Conservation (phyloP, 1,140 invertebrate species). For the Pectinophora gossypiella region DNA sequence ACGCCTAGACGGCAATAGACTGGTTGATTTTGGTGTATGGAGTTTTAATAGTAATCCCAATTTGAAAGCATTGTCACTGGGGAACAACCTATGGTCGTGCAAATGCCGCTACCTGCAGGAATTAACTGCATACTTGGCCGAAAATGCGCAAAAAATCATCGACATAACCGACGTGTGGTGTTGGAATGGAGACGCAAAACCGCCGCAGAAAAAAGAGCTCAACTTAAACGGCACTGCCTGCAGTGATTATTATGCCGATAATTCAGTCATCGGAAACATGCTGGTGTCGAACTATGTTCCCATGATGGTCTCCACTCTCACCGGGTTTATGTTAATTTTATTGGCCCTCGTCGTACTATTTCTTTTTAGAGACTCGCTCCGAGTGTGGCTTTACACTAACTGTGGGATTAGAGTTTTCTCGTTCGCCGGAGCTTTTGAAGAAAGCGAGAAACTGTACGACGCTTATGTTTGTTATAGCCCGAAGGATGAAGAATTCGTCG, state of each 20-base stretch:
- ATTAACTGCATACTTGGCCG: slow-evolving; percentile 87
- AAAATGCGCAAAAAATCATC: slow-evolving; percentile 86
- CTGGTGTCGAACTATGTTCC: slow-evolving; percentile 90
- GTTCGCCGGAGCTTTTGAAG: slow-evolving; percentile 78
- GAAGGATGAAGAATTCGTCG: slow-evolving; percentile 93
- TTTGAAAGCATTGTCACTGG: slow-evolving; percentile 83
- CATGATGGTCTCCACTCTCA: slow-evolving; percentile 87
- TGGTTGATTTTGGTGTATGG: slow-evolving; percentile 90
- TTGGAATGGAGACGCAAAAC: slow-evolving; percentile 84
- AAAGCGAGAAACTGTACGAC: slow-evolving; percentile 92
- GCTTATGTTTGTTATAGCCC: slow-evolving; percentile 95
- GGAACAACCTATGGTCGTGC: slow-evolving; percentile 92
- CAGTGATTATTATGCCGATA: slow-evolving; percentile 88
- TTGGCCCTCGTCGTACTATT: slow-evolving; percentile 85
- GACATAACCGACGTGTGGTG: slow-evolving; percentile 88
- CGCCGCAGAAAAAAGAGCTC: slow-evolving; percentile 82
- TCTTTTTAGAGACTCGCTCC: slow-evolving; percentile 88
- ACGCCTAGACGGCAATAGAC: slow-evolving; percentile 88
- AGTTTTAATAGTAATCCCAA: slow-evolving; percentile 83
- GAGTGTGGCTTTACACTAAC: slow-evolving; percentile 91
- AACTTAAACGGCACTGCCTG: slow-evolving; percentile 89
- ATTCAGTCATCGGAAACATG: slow-evolving; percentile 88
- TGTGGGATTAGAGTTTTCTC: slow-evolving; percentile 89
- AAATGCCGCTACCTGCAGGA: slow-evolving; percentile 92
- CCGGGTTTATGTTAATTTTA: slow-evolving; percentile 82